Base-by-base conservation (phyloP, 2,113 vertebrate genomes). In the Xenus cinereus region DNA sequence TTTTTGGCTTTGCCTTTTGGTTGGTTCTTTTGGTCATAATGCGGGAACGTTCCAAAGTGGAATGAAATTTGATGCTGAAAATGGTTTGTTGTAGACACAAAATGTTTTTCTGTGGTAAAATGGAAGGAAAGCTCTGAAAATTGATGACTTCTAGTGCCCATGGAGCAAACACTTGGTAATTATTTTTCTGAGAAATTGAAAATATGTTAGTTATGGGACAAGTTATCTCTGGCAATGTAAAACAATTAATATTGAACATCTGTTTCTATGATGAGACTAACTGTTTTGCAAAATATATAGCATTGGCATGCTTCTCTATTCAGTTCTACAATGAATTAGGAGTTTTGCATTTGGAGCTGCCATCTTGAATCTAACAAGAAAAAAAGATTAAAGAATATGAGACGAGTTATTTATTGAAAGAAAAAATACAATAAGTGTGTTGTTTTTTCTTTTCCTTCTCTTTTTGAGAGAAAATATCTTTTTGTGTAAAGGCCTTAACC, bases 111-210 rank as follows among this genome's bases (percentile, higher is more conserved):
- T 35, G 0, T 46, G 54, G 62, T 73, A 68, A 85, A 92, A 91
- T 66, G 37, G 28, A 89, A 78, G 15, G 73, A 84, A 84, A 60
- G 8, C 18, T 81, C 43, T 75, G 27, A 32, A 82, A 82, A 82
- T 50, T 62, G 43, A 39, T 84, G 76, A 67, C 22, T 79, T 64
- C 37, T 62, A 33, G 66, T 89, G 78, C 37, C 85, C 32, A 33
- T 46, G 80, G 91, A 93, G 35, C 46, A 87, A 96, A 85, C 20
- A 48, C 66, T 95, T 85, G 33, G 14, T 84, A 95, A 89, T 83
- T 94, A 72, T 94, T 97, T 93, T 94, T 96, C 86, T 84, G 88
- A 73, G 56, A 95, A 96, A 90, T 74, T 90, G 63, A 48, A 95
- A 95, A 84, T 95, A 80, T 35, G 7, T 82, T 89, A 96, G 80